These are phyloP conservation scores for Peromyscus nudipes DNA, from an alignment of 2,797 vertebrate genomes.

Conservation along the genomic window DNA sequence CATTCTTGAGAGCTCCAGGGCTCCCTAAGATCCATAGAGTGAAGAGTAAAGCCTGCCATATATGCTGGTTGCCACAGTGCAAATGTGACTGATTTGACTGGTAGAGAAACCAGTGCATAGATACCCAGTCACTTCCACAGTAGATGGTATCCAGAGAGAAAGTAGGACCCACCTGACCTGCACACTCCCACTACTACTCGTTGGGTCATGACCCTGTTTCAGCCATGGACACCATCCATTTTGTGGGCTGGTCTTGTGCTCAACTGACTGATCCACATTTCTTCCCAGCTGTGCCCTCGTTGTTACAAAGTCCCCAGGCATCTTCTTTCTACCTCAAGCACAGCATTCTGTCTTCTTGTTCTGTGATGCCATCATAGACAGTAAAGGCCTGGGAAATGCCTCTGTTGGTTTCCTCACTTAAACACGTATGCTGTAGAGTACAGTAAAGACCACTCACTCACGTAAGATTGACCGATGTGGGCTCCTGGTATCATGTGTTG, in stretches of 20 bases:
- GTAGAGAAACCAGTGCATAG: background rate
- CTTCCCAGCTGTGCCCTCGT: background rate
- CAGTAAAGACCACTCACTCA: background rate
- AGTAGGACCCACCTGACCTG: background rate
- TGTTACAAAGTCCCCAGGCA: background rate
- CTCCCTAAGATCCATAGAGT: background rate
- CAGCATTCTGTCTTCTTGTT: background rate
- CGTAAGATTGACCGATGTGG: background rate
- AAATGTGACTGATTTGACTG: background rate
- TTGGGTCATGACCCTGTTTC: background rate
- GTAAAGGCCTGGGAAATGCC: background rate
- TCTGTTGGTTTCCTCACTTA: background rate
- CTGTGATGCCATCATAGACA: background rate
- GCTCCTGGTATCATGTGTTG: background rate
- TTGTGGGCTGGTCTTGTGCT: background rate
- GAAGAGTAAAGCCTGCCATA: background rate
- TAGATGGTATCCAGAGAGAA: background rate
- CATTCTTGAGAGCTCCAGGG: background rate
- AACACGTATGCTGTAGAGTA: background rate
- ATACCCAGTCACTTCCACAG: background rate
- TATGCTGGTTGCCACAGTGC: background rate
- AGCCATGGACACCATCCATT: background rate
- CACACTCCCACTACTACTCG: rapidly evolving
- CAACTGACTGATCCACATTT: background rate
- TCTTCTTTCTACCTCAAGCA: background rate